Base-by-base conservation (phyloP, 2,113 vertebrate genomes). In the Benitochromis conjunctus region DNA sequence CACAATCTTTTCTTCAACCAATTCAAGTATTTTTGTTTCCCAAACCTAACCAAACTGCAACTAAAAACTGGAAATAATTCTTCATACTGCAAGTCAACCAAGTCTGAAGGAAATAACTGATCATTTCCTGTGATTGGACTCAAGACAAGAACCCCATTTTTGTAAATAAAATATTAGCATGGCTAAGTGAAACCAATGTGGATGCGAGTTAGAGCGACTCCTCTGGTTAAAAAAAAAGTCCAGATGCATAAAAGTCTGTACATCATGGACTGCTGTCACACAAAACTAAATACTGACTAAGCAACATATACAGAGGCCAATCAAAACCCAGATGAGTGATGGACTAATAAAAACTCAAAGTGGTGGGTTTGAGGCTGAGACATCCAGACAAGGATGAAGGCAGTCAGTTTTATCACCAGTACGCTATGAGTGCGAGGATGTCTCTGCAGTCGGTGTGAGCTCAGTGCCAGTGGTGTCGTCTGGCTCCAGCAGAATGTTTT, bases 391-490 rank as follows among this genome's bases (percentile, higher is more conserved):
- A 64, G 26, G 4, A 76, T 31, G 71, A 76, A 31, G 71, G 24
- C 74, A 0, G 16, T 66, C 51, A 14, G 29, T 74, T 82, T 69
- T 55, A n/a, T 11, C 41, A 29, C 41, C 66, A 11, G 24, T 26
- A 3, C 51, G 78, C 56, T 29, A 48, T 54, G 79, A 79, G 56
- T 12, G 60, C 7, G 57, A 43, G 16, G 21, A 76, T 19, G 43
- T 31, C 41, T 2, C 69, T 76, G 43, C 71, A 53, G 71, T n/a
- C 10, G 2, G 24, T 53, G 10, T 0, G 55, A 77, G 29, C 13
- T 6, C 58, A 9, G 62, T 6, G 79, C 80, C 87, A 79, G 84
- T 29, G 6, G 57, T 85, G 82, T 76, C 56, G 38, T 84, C 81
- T 88, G 79, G 54, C 54, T 48, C 51, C 64, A 7, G 60, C 81